Base-by-base conservation (phyloP, 2,888 invertebrate species). In the Sericinus montela region DNA sequence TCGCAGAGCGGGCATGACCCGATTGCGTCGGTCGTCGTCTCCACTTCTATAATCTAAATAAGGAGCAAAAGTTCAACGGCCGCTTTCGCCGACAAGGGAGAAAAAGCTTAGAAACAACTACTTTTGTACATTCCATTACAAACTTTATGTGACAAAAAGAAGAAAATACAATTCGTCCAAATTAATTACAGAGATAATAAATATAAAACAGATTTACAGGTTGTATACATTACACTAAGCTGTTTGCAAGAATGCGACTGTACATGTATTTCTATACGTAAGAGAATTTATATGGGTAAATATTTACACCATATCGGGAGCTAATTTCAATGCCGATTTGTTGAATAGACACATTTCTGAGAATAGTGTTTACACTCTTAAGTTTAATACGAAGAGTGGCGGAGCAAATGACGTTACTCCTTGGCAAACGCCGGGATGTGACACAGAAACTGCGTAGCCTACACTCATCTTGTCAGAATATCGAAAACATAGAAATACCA, bases 51-150 rank as follows among this genome's bases (percentile, higher is more conserved):
- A 85, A 80, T 86, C 87, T 88, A 87, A 87, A 87, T 88, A 88
- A 88, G 87, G 87, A 83, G 80, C 86, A 83, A 80, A 85, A 84
- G 87, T 86, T 88, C 86, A 85, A 83, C 73, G 86, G 74, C 85
- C 75, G 71, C 60, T 69, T 69, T 76, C 65, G 62, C 65, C 65
- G 65, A 77, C 77, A 73, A 78, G 70, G 69, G 79, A 78, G 74
- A 77, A 75, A 72, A 55, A 58, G 65, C 67, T 67, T 69, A 69
- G 71, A 72, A 70, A 76, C 72, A 76, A 44, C 32, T 10, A 41
- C 14, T 14, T 10, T 28, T 34, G 6, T 23, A 7, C 15, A 37
- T 38, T 38, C 16, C 34, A 43, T 43, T 48, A 42, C 48, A 43
- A 11, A 30, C 32, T 7, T 32, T 11, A 19, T 2, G 19, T 5